These are phyloP conservation scores for Sinocyclocheilus rhinocerous DNA, from an alignment of 2,113 vertebrate species.

Conservation along the genomic window DNA sequence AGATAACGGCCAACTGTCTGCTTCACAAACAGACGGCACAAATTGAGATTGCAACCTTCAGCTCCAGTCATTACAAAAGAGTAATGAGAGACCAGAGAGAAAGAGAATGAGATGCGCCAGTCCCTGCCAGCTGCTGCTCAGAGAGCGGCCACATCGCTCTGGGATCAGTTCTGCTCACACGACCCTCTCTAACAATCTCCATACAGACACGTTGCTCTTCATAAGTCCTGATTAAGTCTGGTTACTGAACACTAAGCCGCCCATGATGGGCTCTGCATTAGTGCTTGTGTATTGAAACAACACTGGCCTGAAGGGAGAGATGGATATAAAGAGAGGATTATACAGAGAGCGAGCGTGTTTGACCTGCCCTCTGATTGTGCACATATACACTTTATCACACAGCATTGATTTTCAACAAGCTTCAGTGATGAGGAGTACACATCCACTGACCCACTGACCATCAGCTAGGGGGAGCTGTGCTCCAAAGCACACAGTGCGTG, in stretches of 20 bases:
- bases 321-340: conserved; percentile 21
- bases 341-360: neutral
- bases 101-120: conserved; percentile 28
- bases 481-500: too few relatives aligned
- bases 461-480: conserved; percentile 6
- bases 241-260: conserved; percentile 25
- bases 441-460: too few relatives aligned
- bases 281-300: conserved; percentile 4
- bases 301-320: neutral
- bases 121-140: conserved; percentile 64
- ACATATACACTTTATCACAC: too few relatives aligned
- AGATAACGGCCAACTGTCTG: conserved; percentile 28
- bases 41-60: conserved; percentile 59
- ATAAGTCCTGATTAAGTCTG: conserved; percentile 43
- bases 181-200: conserved; percentile 43
- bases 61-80: conserved; percentile 67
- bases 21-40: neutral
- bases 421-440: neutral
- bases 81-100: conserved; percentile 67
- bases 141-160: conserved; percentile 32
- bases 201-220: conserved; percentile 26
- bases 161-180: conserved; percentile 69
- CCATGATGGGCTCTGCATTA: conserved; percentile 20
- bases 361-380: neutral
- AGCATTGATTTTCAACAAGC: neutral